Evolutionary conservation across 2,113 vertebrate species (phyloP).

Genomic region (Isurus oxyrinchus): DNA sequence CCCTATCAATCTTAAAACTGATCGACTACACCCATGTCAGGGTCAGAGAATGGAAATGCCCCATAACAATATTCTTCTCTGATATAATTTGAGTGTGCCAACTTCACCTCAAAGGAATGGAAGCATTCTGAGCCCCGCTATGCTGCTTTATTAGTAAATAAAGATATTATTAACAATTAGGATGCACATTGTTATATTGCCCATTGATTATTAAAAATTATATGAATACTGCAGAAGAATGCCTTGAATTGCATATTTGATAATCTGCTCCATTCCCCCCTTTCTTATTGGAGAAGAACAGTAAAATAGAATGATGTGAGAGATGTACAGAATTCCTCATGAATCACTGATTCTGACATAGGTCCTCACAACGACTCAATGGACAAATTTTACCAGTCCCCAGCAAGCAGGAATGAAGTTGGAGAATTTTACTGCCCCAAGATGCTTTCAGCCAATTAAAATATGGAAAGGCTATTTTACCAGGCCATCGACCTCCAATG

Average conservation of each 20-base stretch:
- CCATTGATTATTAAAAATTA: background rate
- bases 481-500: too few relatives aligned
- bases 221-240: background rate
- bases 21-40: background rate
- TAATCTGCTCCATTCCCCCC: background rate
- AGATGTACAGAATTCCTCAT: background rate
- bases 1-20: background rate
- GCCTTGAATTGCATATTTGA: background rate
- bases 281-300: background rate
- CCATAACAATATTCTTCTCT: background rate
- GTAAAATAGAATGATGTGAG: background rate
- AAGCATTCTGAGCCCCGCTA: background rate
- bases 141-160: background rate
- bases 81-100: background rate
- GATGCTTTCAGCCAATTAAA: too few relatives aligned
- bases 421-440: too few relatives aligned
- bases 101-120: background rate
- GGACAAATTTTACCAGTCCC: too few relatives aligned
- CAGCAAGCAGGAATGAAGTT: too few relatives aligned
- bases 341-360: too few relatives aligned
- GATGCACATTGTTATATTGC: background rate
- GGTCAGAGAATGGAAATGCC: background rate
- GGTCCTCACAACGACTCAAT: too few relatives aligned
- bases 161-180: background rate
- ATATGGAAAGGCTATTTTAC: too few relatives aligned